Evolutionary conservation across 2,888 invertebrate genomes (phyloP).

Genomic region (Congeria kusceri): DNA sequence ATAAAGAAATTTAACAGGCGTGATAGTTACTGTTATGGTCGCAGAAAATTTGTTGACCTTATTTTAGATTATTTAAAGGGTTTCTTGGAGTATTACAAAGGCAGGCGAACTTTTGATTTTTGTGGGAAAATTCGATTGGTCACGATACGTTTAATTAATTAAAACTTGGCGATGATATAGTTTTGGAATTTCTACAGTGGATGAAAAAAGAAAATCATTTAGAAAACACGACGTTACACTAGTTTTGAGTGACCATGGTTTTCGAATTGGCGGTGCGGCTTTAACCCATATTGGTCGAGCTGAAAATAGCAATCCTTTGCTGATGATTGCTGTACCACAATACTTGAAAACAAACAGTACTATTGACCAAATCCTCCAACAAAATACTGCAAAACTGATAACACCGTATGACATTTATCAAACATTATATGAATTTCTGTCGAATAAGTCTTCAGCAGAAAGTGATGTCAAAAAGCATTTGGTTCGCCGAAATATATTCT

Average conservation of each 20-base stretch:
- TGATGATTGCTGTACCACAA: too few species aligned
- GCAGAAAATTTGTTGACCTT: conserved; percentile 76
- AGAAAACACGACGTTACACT: conserved; percentile 73
- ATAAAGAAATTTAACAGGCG: neutral
- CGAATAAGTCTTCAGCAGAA: too few species aligned
- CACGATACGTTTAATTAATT: neutral
- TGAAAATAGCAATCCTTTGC: conserved; percentile 84
- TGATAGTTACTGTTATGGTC: conserved; percentile 13
- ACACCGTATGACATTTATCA: too few species aligned
- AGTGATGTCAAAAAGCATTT: too few species aligned
- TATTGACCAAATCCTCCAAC: too few species aligned
- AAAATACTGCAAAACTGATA: too few species aligned
- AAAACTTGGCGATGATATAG: neutral
- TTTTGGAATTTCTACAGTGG: neutral
- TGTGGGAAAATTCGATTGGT: neutral
- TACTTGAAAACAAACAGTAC: too few species aligned
- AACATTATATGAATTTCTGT: too few species aligned
- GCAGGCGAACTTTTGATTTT: neutral
- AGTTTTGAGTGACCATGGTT: too few species aligned
- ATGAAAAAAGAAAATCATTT: neutral
- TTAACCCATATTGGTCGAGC: conserved; percentile 81
- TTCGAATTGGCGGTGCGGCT: too few species aligned
- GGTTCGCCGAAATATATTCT: too few species aligned
- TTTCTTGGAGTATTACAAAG: neutral
- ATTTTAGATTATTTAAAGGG: conserved; percentile 81